phyloP scores from a whole-genome alignment of 2,113 vertebrate species.

The Neolamprologus sp. region DNA sequence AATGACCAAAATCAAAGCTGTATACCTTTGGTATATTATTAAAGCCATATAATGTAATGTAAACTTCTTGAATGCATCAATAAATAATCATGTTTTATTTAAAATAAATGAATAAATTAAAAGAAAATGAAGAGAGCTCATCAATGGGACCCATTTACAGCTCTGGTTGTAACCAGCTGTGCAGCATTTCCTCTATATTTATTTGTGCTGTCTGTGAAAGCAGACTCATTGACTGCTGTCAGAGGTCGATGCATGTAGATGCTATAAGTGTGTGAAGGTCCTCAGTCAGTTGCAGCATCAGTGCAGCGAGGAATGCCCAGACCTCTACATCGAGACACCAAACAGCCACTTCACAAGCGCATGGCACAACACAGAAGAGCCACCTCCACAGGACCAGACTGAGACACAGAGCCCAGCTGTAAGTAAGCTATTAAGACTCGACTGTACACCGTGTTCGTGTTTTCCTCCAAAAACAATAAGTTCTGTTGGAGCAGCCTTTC shows the following conservation, averaged over 20 bases:
- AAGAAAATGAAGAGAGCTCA: neutral
- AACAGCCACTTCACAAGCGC: neutral
- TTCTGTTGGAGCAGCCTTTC: too few species aligned
- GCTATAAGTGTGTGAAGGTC: neutral
- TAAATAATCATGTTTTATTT: neutral
- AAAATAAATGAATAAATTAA: neutral
- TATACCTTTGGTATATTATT: neutral
- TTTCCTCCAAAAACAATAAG: too few species aligned
- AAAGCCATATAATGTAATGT: neutral
- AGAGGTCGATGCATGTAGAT: neutral
- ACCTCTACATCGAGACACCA: neutral
- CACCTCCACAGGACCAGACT: neutral
- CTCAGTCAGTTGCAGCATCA: neutral
- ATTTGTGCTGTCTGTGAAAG: neutral
- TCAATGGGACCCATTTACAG: neutral
- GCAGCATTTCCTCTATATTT: neutral
- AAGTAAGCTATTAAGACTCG: too few species aligned
- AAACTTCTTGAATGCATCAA: neutral
- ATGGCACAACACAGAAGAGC: accelerated
- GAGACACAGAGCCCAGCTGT: too few species aligned
- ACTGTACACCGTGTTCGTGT: too few species aligned
- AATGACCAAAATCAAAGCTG: neutral
- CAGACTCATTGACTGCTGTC: neutral
- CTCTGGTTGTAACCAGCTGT: neutral
- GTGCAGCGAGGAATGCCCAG: neutral